Evolutionary conservation across 1,140 invertebrate genomes (phyloP).

Genomic region (Bombus waltoni): DNA sequence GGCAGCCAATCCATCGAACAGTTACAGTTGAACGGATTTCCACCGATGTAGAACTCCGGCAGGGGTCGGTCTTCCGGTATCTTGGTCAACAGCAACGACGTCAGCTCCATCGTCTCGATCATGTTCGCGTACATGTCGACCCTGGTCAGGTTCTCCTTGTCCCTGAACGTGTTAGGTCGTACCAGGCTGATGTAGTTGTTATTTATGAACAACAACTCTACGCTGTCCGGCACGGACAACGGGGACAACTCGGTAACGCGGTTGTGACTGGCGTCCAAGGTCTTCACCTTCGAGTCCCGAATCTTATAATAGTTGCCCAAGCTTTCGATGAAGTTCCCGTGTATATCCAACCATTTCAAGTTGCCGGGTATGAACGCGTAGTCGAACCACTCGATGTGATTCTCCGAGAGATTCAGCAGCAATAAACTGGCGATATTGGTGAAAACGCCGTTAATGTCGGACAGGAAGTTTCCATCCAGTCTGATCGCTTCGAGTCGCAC

Average conservation of each 20-base stretch:
- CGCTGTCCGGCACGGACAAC: constrained; percentile 93
- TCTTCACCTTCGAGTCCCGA: constrained; percentile 87
- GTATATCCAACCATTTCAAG: constrained; percentile 95
- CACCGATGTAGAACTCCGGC: constrained; percentile 94
- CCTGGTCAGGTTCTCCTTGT: constrained; percentile 91
- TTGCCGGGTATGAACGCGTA: constrained; percentile 94
- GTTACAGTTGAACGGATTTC: constrained; percentile 95
- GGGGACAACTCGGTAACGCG: constrained; percentile 90
- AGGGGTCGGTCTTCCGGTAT: constrained; percentile 87
- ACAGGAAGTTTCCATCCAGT: constrained; percentile 92
- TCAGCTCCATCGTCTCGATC: constrained; percentile 90
- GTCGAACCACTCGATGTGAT: constrained; percentile 95
- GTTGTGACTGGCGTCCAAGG: constrained; percentile 94
- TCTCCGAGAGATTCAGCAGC: constrained; percentile 95
- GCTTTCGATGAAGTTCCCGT: constrained; percentile 93
- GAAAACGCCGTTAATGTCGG: constrained; percentile 94
- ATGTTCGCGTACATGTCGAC: constrained; percentile 95
- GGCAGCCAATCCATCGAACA: constrained; percentile 97
- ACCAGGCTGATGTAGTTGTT: constrained; percentile 93
- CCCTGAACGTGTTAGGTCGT: constrained; percentile 92
- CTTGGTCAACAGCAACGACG: constrained; percentile 89
- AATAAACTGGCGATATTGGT: constrained; percentile 90
- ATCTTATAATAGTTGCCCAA: constrained; percentile 94
- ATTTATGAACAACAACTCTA: constrained; percentile 94
- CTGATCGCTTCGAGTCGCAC: constrained; percentile 91